Percentiles rank a stretch among this genome's conserved stretches.
Evolutionary conservation across 2,113 vertebrate genomes (phyloP).

Genomic region (Dasypus novemcinctus): DNA sequence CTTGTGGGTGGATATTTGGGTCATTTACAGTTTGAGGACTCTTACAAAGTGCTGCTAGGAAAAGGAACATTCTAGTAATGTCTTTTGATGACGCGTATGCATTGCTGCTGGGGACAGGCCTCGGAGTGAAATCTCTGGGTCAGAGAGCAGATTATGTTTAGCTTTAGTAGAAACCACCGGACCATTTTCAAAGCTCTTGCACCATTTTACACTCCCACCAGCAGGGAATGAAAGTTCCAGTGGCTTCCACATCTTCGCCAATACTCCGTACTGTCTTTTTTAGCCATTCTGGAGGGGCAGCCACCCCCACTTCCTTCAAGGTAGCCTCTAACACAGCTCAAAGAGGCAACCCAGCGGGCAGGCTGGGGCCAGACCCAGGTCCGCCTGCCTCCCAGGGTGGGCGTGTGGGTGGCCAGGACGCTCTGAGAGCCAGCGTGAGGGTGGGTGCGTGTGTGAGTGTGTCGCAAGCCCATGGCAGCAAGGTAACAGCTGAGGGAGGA

Average conservation of each 20-base stretch:
- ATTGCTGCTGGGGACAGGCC: not conserved
- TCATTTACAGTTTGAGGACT: not conserved
- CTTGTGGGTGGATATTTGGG: not conserved
- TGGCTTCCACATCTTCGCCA: not conserved
- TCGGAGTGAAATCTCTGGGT: not conserved
- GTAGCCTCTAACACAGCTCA: not conserved
- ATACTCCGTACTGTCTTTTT: not conserved
- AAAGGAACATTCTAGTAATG: not conserved
- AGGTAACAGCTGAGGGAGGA: not conserved
- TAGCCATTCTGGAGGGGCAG: not conserved
- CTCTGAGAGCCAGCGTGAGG: not conserved
- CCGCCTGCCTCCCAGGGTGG: not conserved
- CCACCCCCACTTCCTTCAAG: not conserved
- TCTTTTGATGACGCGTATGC: not conserved
- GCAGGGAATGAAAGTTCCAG: not conserved
- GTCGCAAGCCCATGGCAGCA: not conserved
- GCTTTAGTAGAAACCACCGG: not conserved
- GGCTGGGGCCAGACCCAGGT: not conserved
- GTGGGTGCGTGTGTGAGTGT: not conserved
- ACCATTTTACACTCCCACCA: not conserved
- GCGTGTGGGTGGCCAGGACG: not conserved
- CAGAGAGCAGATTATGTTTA: not conserved
- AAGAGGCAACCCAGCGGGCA: not conserved
- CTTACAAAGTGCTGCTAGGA: not conserved
- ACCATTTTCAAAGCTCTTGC: not conserved